phyloP scores from a whole-genome alignment of 2,797 vertebrate species.

The Xenentodon cancila region DNA sequence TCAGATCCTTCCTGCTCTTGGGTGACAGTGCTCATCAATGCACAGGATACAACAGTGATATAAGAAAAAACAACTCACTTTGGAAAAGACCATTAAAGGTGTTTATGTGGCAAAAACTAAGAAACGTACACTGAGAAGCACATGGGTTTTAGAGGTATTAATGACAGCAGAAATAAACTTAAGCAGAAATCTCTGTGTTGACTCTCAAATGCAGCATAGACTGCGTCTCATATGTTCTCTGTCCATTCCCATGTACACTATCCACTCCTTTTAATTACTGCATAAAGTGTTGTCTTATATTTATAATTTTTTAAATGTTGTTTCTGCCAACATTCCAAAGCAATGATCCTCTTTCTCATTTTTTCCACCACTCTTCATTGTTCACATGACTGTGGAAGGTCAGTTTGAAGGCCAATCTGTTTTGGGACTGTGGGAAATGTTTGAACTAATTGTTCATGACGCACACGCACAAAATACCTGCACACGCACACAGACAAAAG shows the following conservation, averaged over 20 bases:
- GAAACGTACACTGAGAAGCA: too few species aligned
- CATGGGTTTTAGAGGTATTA: too few species aligned
- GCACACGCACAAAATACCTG: constrained; percentile 22
- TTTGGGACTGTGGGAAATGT: constrained; percentile 71
- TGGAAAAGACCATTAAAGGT: too few species aligned
- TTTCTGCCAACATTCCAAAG: constrained; percentile 21
- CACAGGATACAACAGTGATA: too few species aligned
- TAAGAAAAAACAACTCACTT: too few species aligned
- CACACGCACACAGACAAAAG: constrained; percentile 42
- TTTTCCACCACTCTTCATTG: constrained; percentile 68
- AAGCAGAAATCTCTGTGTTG: too few species aligned
- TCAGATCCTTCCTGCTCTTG: too few species aligned
- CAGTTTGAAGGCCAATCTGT: constrained; percentile 76
- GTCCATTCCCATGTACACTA: constrained; percentile 7
- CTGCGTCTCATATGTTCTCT: constrained; percentile 39
- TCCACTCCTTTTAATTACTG: constrained; percentile 18
- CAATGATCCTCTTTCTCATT: constrained; percentile 49
- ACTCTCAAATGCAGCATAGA: background rate
- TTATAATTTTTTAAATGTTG: constrained; percentile 21
- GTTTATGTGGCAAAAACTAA: too few species aligned
- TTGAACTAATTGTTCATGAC: constrained; percentile 69
- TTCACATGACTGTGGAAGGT: constrained; percentile 69
- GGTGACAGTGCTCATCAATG: too few species aligned
- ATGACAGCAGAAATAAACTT: too few species aligned
- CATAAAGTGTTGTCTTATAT: constrained; percentile 10